Conservation (phyloP, 2,888 invertebrate species). For the Nephrocerus scutellatus region DNA sequence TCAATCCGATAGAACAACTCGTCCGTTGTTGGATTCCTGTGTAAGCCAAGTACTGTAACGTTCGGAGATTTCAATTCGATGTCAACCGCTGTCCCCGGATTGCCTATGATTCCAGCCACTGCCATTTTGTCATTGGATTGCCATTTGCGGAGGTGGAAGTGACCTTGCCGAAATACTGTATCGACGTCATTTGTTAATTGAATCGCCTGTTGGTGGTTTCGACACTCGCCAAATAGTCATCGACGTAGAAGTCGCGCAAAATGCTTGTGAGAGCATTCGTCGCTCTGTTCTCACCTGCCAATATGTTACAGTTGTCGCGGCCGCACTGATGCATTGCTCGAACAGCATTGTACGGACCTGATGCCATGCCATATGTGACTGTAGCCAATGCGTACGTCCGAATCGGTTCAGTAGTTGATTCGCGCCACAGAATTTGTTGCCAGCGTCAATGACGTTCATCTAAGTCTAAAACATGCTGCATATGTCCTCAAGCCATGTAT, state of each 20-base stretch:
- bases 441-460: too few relatives aligned
- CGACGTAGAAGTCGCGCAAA: slow-evolving; percentile 1
- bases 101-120: background rate
- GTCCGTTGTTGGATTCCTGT: slow-evolving; percentile 6
- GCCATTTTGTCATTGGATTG: slow-evolving; percentile 4
- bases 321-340: slow-evolving; percentile 10
- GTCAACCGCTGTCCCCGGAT: slow-evolving; percentile 1
- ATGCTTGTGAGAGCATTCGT: slow-evolving; percentile 4
- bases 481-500: slow-evolving; percentile 10
- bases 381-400: too few relatives aligned
- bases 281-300: background rate
- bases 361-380: too few relatives aligned
- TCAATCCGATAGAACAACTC: too few relatives aligned
- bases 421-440: too few relatives aligned
- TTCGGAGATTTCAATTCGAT: background rate
- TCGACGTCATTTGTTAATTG: background rate
- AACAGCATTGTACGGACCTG: too few relatives aligned
- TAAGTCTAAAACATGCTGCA: background rate
- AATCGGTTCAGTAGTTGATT: too few relatives aligned
- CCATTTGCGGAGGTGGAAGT: background rate
- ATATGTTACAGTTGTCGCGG: slow-evolving; percentile 6
- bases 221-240: background rate
- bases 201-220: background rate
- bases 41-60: background rate
- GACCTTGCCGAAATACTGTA: background rate